Percentiles rank a stretch among this genome's conserved stretches.
Evolutionary conservation across 2,888 invertebrate genomes (phyloP).

Genomic region (Thymelicus sylvestris): DNA sequence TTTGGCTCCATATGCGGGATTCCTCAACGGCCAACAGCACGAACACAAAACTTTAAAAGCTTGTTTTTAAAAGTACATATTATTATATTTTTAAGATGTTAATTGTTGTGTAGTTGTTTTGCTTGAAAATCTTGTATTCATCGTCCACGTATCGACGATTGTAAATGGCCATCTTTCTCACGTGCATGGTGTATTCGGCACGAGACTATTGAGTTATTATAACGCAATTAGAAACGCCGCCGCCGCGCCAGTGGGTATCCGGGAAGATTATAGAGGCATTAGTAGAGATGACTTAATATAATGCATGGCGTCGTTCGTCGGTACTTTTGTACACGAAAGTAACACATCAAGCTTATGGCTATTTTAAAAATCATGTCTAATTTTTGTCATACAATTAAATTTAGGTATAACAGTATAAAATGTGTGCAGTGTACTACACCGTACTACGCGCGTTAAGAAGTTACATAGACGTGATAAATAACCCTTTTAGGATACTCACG

Average conservation of each 20-base stretch:
- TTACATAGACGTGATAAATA: too few relatives aligned
- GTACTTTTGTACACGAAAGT: conserved; percentile 17
- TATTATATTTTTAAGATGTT: too few relatives aligned
- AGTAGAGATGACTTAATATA: conserved; percentile 21
- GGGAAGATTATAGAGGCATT: conserved; percentile 32
- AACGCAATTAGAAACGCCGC: conserved; percentile 60
- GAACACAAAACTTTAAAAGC: too few relatives aligned
- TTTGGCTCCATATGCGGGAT: too few relatives aligned
- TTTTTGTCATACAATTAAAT: too few relatives aligned
- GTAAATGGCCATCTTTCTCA: conserved; percentile 22
- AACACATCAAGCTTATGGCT: conserved; percentile 9
- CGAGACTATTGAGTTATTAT: conserved; percentile 80
- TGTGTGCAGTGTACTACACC: too few relatives aligned
- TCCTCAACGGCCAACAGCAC: too few relatives aligned
- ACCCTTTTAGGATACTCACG: too few relatives aligned
- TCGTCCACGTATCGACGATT: conserved; percentile 19
- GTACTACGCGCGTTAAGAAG: too few relatives aligned
- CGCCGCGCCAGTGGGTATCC: conserved; percentile 16
- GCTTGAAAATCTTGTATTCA: neutral
- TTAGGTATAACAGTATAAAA: too few relatives aligned
- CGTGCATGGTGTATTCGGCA: conserved; percentile 25
- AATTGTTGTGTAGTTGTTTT: too few relatives aligned
- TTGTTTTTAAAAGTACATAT: too few relatives aligned
- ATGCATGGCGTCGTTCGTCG: conserved; percentile 15
- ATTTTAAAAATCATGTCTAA: neutral